Evolutionary conservation across 2,888 invertebrate species (phyloP).

Genomic region (Caenorhabditis afra): DNA sequence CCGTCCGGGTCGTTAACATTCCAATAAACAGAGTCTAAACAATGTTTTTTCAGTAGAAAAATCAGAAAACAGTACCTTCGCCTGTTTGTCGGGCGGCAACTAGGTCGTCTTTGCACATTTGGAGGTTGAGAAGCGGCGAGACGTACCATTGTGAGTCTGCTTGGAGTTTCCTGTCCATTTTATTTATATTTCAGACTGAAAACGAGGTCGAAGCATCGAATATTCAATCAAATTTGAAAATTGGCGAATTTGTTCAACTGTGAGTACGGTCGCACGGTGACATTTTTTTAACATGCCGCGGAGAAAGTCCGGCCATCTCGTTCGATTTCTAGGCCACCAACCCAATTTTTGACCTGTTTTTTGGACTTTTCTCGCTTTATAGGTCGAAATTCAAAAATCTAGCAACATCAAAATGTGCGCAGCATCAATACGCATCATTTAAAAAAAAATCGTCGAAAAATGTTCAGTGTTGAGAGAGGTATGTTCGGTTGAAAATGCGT

Average conservation of each 20-base stretch:
- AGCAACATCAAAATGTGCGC: no score
- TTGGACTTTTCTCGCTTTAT: no score
- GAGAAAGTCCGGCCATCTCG: no score
- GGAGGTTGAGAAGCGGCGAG: conserved; percentile 59
- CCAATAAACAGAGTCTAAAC: conserved; percentile 13
- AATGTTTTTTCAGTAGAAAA: neutral
- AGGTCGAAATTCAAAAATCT: no score
- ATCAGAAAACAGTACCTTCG: conserved; percentile 19
- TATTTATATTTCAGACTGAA: no score
- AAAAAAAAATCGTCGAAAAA: no score
- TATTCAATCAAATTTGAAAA: neutral
- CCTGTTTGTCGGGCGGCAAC: neutral
- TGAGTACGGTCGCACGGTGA: conserved; percentile 25
- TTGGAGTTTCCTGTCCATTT: conserved; percentile 65
- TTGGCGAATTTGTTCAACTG: neutral
- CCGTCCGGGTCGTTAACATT: neutral
- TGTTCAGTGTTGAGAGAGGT: conserved; percentile 19
- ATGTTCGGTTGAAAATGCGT: no score
- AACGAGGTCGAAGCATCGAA: neutral
- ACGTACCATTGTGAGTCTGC: conserved; percentile 66
- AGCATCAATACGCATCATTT: no score
- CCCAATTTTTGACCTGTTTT: no score
- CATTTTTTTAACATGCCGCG: no score
- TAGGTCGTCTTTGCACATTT: conserved; percentile 47
- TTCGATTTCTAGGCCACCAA: no score